Evolutionary conservation across 2,888 invertebrate species (phyloP), one percentile per base, ranked within the genome.

Genomic region (Andrena dorsata): DNA sequence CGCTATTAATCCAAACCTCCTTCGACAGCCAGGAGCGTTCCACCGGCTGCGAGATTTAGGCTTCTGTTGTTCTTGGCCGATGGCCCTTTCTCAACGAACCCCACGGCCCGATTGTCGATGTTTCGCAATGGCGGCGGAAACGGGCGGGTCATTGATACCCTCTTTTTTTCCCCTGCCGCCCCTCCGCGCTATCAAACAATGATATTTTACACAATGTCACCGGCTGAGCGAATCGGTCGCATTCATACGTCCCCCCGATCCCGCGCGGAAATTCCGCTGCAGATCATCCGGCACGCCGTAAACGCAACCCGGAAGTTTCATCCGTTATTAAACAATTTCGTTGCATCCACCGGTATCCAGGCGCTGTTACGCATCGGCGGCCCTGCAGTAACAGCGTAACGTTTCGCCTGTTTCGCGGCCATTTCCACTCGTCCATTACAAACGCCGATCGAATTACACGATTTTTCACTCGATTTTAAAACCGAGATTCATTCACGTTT

Each of bases 261-360:
- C 28, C 66, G 30, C 78, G 76, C 86, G 89, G 89, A 89, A 89
- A 85, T 82, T 76, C 83, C 72, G 72, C 83, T 69, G 78, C 84
- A 84, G 86, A 83, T 87, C 87, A 88, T 89, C 88, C 88, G 89
- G 89, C 84, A n/a, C 72, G 53, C 72, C 72, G 68, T 76, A 75
- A 85, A 64, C 82, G 72, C 60, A 32, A 64, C 76, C 82, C 89
- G 89, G 89, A 89, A 89, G 87, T 86, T 86, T 85, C 88, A 83
- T 83, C 84, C 81, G 89, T 88, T 88, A 88, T 89, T 89, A 89
- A 89, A 89, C 81, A 88, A 89, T 89, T 89, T 88, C 71, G 74
- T 79, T 70, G 63, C 51, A 16, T 63, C 79, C 71, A 72, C 6
- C 63, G 58, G 60, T 61, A 23, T 53, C 69, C 70, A 47, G 30